These are phyloP conservation scores for Tachuris rubrigastra DNA, from an alignment of 2,113 vertebrate genomes.

Conservation along the genomic window DNA sequence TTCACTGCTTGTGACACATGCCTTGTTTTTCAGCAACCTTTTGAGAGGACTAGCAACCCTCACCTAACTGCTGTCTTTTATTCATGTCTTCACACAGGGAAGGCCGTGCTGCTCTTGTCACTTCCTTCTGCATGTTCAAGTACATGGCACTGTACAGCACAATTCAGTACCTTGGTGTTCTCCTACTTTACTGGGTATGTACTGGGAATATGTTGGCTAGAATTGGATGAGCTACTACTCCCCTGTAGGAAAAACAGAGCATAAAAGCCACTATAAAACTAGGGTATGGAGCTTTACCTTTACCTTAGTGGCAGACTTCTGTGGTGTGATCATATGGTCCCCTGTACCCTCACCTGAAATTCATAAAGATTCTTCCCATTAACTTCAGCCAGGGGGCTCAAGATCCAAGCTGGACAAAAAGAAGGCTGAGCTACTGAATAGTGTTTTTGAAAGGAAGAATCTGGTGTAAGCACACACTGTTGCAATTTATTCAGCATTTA, in stretches of 20 bases:
- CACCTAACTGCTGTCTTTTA: not conserved
- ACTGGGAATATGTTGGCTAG: not conserved
- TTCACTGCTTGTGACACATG: not conserved
- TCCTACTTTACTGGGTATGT: constrained; percentile 83
- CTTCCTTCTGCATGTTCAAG: constrained; percentile 84
- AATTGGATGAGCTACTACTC: not conserved
- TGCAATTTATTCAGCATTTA: constrained; percentile 28
- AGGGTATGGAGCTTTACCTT: not conserved
- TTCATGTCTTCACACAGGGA: constrained; percentile 66
- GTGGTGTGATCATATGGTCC: not conserved
- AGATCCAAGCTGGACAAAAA: not conserved
- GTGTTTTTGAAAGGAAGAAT: not conserved
- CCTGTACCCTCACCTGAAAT: not conserved
- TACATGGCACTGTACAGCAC: constrained; percentile 85
- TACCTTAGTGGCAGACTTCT: not conserved
- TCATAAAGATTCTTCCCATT: not conserved
- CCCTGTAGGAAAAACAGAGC: not conserved
- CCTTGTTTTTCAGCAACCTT: not conserved
- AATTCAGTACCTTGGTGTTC: constrained; percentile 80
- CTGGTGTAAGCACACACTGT: not conserved
- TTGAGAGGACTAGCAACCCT: not conserved
- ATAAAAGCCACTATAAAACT: not conserved
- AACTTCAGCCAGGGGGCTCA: not conserved
- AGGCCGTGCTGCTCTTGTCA: constrained; percentile 79
- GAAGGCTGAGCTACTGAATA: not conserved